These are phyloP conservation scores for Xiphorhynchus erythropygius DNA, from an alignment of 2,797 vertebrate genomes.

Conservation along the genomic window DNA sequence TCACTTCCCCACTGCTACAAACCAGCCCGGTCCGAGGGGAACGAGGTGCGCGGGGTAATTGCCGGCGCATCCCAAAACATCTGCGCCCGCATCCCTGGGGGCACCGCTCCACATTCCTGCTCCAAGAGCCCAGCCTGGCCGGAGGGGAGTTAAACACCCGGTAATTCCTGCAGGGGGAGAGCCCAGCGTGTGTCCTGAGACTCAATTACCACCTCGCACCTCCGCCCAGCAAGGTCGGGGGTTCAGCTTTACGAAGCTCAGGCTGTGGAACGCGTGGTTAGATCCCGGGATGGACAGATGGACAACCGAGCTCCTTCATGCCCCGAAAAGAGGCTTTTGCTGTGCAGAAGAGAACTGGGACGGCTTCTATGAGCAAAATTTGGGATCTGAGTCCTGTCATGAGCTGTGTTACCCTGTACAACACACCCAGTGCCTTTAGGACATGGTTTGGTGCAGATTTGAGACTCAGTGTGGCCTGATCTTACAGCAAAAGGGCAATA, in stretches of 20 bases:
- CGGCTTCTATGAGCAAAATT: not conserved
- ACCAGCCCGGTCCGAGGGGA: not conserved
- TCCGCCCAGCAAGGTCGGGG: not conserved
- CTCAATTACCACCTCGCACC: not conserved
- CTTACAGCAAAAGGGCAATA: not conserved
- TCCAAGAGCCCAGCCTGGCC: not conserved
- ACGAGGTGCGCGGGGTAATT: not conserved
- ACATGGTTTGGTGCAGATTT: rapidly evolving
- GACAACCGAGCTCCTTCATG: rapidly evolving
- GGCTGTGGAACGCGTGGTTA: rapidly evolving
- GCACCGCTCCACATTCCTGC: not conserved
- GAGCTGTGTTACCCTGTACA: not conserved
- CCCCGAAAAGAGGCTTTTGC: rapidly evolving
- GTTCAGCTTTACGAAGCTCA: not conserved
- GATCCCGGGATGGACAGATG: not conserved
- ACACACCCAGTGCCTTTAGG: rapidly evolving
- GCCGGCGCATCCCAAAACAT: not conserved
- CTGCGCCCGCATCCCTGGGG: rapidly evolving
- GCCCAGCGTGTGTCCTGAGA: not conserved
- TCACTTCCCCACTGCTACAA: not conserved
- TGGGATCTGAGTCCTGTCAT: not conserved
- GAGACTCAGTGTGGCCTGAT: not conserved
- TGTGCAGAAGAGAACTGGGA: not conserved
- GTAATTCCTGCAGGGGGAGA: not conserved
- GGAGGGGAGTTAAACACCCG: not conserved